Conservation (phyloP, 2,113 vertebrate genomes). For the Tapirus terrestris region DNA sequence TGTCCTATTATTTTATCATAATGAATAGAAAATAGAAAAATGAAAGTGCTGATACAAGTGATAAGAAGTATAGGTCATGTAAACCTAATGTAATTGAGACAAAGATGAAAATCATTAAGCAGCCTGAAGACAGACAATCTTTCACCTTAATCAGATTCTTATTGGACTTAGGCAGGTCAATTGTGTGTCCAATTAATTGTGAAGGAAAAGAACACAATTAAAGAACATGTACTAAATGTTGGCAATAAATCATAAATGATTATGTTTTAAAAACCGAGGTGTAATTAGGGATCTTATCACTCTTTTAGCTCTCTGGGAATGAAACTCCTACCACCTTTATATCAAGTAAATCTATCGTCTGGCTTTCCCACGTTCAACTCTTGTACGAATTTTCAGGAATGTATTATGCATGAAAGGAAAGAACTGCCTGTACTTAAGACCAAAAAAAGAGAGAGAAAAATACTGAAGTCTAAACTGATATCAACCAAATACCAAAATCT, state of each 20-base stretch:
- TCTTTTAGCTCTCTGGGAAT: background rate
- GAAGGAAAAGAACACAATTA: slow-evolving; percentile 71
- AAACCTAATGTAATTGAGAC: slow-evolving; percentile 47
- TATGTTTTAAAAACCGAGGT: slow-evolving; percentile 4
- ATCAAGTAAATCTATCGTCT: background rate
- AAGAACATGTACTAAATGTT: slow-evolving; percentile 52
- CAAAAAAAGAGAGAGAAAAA: background rate
- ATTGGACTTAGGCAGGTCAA: slow-evolving; percentile 66
- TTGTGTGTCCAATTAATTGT: slow-evolving; percentile 71
- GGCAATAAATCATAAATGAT: slow-evolving; percentile 71
- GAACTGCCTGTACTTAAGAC: background rate
- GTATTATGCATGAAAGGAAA: background rate
- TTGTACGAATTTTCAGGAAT: slow-evolving; percentile 48
- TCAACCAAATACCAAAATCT: background rate
- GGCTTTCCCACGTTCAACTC: background rate
- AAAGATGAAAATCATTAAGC: slow-evolving; percentile 61
- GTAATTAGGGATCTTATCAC: slow-evolving; percentile 43
- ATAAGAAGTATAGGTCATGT: slow-evolving; percentile 30
- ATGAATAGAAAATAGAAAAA: slow-evolving; percentile 38
- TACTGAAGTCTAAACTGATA: background rate
- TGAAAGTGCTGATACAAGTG: background rate
- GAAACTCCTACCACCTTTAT: slow-evolving; percentile 26
- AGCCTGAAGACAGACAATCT: slow-evolving; percentile 57
- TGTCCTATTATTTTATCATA: slow-evolving; percentile 36
- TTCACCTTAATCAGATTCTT: slow-evolving; percentile 72